Evolutionary conservation across 2,113 vertebrate species (phyloP).

Genomic region (Aix galericulata): DNA sequence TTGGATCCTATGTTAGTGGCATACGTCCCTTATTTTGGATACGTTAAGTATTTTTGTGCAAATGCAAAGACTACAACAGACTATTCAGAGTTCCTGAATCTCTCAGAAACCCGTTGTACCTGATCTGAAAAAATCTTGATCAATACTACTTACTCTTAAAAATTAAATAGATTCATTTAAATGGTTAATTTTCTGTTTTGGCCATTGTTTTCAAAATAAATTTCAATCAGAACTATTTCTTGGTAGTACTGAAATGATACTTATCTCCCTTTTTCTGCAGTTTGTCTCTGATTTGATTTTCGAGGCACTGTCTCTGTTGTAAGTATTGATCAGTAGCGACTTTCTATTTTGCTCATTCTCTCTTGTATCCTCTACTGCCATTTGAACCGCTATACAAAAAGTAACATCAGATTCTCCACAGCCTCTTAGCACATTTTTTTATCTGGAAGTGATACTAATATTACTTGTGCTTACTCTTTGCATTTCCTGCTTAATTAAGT

Average conservation of each 20-base stretch:
- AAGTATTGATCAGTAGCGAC: slow-evolving; percentile 15
- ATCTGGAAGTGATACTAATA: not conserved
- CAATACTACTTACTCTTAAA: fast-evolving
- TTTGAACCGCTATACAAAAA: not conserved
- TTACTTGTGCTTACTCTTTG: not conserved
- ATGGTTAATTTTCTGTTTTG: not conserved
- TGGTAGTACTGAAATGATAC: not conserved
- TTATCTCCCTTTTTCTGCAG: slow-evolving; percentile 16
- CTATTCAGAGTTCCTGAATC: not conserved
- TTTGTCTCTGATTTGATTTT: slow-evolving; percentile 32
- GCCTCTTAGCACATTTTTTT: not conserved
- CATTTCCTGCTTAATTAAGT: not conserved
- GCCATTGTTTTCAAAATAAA: not conserved
- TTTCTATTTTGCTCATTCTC: not conserved
- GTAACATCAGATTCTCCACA: not conserved
- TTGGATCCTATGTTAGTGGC: not conserved
- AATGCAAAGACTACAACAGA: not conserved
- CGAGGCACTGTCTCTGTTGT: not conserved
- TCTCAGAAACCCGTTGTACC: not conserved
- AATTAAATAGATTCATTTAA: not conserved
- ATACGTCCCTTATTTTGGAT: not conserved
- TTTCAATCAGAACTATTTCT: not conserved
- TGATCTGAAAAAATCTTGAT: not conserved
- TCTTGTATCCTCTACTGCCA: not conserved
- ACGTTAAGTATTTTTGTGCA: not conserved